These are phyloP conservation scores for Actinia tenebrosa DNA, from an alignment of 64 coral and sea anemone genomes.

Conservation along the genomic window DNA sequence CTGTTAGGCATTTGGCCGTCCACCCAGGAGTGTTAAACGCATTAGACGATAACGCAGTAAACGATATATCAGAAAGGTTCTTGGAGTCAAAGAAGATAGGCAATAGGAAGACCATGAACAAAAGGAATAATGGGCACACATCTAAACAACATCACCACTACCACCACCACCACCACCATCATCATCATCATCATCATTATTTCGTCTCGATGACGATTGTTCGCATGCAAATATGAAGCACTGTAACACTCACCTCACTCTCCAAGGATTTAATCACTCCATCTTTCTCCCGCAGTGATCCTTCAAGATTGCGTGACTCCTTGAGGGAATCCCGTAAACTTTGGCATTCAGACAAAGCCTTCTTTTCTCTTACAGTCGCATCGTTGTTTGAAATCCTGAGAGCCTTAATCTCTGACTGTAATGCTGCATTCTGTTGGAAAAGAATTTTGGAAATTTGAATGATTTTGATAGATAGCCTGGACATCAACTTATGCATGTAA, in stretches of 20 bases:
- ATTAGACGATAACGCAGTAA: too few relatives aligned
- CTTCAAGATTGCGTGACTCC: conserved; percentile 12
- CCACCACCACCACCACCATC: too few relatives aligned
- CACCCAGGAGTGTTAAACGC: too few relatives aligned
- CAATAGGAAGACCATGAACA: too few relatives aligned
- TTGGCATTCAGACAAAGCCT: conserved; percentile 25
- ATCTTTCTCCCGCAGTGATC: conserved; percentile 29
- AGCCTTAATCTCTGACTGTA: conserved; percentile 71
- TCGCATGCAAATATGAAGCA: too few relatives aligned
- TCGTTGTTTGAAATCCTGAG: conserved; percentile 34
- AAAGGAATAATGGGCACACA: too few relatives aligned
- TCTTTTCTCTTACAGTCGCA: conserved; percentile 33
- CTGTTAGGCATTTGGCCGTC: too few relatives aligned
- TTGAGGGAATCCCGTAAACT: conserved; percentile 42
- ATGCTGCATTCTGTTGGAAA: conserved; percentile 44
- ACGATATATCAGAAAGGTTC: too few relatives aligned
- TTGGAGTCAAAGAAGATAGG: too few relatives aligned
- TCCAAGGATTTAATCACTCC: conserved; percentile 41
- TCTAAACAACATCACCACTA: too few relatives aligned
- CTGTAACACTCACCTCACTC: conserved; percentile 36
- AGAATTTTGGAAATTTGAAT: neutral
- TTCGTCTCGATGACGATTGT: too few relatives aligned
- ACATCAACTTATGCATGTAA: neutral
- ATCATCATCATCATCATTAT: too few relatives aligned
- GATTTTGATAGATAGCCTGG: neutral